Evolutionary conservation across 2,113 vertebrate genomes (phyloP).

Genomic region (Colossoma macropomum): DNA sequence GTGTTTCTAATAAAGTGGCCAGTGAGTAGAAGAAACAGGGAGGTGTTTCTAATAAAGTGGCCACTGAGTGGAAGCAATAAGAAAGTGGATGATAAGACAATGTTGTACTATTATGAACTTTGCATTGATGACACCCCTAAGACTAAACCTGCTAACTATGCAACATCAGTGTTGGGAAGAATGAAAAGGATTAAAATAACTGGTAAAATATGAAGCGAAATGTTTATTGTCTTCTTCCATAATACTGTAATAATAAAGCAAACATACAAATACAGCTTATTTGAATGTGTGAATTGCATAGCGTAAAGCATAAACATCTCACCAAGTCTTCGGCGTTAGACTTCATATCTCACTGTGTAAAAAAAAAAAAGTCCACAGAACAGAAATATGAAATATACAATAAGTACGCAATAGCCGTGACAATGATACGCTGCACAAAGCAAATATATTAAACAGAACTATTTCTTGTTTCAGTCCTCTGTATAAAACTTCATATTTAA

Average conservation of each 20-base stretch:
- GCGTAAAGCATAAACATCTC: constrained; percentile 60
- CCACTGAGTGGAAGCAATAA: too few relatives aligned
- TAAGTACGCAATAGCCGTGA: constrained; percentile 66
- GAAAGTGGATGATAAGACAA: too few relatives aligned
- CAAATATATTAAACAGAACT: constrained; percentile 72
- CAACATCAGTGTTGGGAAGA: too few relatives aligned
- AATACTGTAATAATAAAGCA: constrained; percentile 19
- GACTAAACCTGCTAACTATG: too few relatives aligned
- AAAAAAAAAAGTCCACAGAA: constrained; percentile 53
- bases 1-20: too few relatives aligned
- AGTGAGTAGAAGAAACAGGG: too few relatives aligned
- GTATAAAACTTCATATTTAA: not conserved
- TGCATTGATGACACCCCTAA: too few relatives aligned
- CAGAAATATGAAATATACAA: constrained; percentile 44
- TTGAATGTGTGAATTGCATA: constrained; percentile 67
- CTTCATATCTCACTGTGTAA: constrained; percentile 50
- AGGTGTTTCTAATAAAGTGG: too few relatives aligned
- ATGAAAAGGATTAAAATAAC: not conserved
- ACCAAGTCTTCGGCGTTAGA: constrained; percentile 60
- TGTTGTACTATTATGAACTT: too few relatives aligned
- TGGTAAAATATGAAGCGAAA: not conserved
- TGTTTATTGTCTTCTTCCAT: constrained; percentile 38
- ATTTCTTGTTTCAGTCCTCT: constrained; percentile 33
- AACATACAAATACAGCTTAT: constrained; percentile 53
- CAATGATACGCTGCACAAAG: constrained; percentile 65